phyloP scores from a whole-genome alignment of 2,888 invertebrate genomes.

The Lasioglossum figueresi region DNA sequence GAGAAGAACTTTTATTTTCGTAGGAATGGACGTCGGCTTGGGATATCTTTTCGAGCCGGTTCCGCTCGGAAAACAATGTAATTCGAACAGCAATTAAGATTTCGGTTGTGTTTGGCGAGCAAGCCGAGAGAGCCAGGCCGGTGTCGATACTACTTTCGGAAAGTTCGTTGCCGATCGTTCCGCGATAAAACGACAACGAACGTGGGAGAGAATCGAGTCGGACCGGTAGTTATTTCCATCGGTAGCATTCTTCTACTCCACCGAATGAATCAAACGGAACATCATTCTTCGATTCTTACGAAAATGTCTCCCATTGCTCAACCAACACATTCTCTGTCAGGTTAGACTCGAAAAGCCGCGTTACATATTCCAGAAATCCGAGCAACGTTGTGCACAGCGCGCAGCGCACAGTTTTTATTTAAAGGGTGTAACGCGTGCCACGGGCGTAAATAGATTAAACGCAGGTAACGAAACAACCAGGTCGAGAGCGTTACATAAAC shows the following conservation, averaged over 20 bases:
- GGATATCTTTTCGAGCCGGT: not conserved
- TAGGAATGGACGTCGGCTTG: not conserved
- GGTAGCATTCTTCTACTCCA: too few species aligned
- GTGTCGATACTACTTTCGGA: conserved; percentile 9
- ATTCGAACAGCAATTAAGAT: conserved; percentile 37
- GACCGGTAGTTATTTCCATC: not conserved
- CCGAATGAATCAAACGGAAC: not conserved
- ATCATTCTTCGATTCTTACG: conserved; percentile 23
- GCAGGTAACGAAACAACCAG: conserved; percentile 33
- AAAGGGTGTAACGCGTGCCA: conserved; percentile 2
- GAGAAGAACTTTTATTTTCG: conserved; percentile 22
- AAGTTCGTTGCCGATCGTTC: not conserved
- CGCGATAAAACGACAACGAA: not conserved
- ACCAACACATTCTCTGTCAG: not conserved
- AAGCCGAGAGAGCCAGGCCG: not conserved
- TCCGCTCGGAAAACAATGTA: conserved; percentile 27
- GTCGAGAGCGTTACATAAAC: conserved; percentile 35
- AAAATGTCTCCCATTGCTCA: too few species aligned
- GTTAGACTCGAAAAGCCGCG: not conserved
- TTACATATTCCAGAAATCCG: conserved; percentile 40
- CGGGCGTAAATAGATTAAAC: conserved; percentile 47
- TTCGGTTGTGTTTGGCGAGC: not conserved
- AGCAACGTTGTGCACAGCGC: not conserved
- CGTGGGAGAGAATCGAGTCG: not conserved
- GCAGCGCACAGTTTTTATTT: not conserved